These are phyloP conservation scores for Peromyscus attwateri DNA, from an alignment of 2,797 vertebrate species.

Conservation along the genomic window DNA sequence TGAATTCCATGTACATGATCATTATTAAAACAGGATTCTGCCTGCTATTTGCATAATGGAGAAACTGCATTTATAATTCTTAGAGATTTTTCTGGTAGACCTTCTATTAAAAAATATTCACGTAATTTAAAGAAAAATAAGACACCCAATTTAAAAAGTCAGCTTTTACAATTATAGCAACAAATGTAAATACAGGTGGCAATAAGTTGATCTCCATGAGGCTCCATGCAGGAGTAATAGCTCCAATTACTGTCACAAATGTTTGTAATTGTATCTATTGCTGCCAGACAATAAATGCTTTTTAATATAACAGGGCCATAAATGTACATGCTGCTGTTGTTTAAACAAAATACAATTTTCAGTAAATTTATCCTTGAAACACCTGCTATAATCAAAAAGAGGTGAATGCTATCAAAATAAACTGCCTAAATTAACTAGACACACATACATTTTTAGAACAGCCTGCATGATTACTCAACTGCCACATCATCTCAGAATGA, in stretches of 20 bases:
- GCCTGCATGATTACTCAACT: constrained; percentile 78
- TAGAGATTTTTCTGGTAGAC: constrained; percentile 68
- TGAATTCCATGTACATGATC: constrained; percentile 52
- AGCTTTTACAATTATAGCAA: constrained; percentile 76
- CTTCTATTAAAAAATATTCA: constrained; percentile 68
- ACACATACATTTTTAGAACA: constrained; percentile 82
- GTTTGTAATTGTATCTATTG: constrained; percentile 84
- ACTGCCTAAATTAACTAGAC: constrained; percentile 82
- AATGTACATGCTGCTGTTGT: constrained; percentile 83
- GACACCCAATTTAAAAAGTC: constrained; percentile 62
- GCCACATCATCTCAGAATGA: constrained; percentile 68
- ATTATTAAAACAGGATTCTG: constrained; percentile 73
- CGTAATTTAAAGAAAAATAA: constrained; percentile 70
- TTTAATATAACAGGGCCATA: constrained; percentile 83
- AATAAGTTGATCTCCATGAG: constrained; percentile 80
- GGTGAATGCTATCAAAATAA: constrained; percentile 84
- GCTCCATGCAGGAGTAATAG: constrained; percentile 76
- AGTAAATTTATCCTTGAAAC: constrained; percentile 84
- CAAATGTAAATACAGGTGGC: constrained; percentile 83
- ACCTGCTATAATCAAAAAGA: constrained; percentile 85
- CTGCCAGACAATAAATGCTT: constrained; percentile 82
- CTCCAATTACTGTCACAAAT: constrained; percentile 84
- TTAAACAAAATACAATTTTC: constrained; percentile 84
- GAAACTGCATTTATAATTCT: constrained; percentile 67
- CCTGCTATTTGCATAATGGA: constrained; percentile 67